Base-by-base conservation (phyloP, 1,140 invertebrate genomes). In the Pseudomyrmex cubaensis region DNA sequence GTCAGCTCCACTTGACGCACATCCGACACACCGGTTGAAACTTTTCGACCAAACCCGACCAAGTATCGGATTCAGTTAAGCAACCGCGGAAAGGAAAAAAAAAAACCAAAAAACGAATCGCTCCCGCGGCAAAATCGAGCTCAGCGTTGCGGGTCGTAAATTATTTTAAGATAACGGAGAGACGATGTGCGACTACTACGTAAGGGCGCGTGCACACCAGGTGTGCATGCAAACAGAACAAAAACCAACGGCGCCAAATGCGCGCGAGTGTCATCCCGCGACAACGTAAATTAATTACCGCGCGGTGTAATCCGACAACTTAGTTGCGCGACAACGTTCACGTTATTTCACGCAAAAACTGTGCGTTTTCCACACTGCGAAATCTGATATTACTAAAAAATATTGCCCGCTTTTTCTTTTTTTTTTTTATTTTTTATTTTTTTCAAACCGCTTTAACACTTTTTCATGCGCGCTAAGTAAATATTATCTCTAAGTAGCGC, bases 121-220 rank as follows among this genome's bases (percentile, higher is more conserved):
- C 12, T 50, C 20, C 20, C 72, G 66, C 76, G 35, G 54, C 52
- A n/a, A 25, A 50, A 59, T 72, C 46, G 46, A 61, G 44, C 54
- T 7, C 44, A 20, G 0, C 44, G 72, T 50, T 70, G 54, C 15
- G 66, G 66, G 70, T 70, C 66, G 44, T 80, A 80, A 80, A 80
- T 80, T 80, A 80, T 57, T 70, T 50, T 50, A 35, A 7, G 50
- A 70, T 70, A 70, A 17, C 20, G 46, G n/a, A n/a, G 44, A 17
- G 20, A 54, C 70, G 70, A 70, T 59, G 76, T 66, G 35, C n/a
- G n/a, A n/a, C n/a, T n/a, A n/a, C 25, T 25, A 25, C 22, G 44
- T 80, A 72, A 80, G 64, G 66, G 54, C 15, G 44, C 64, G 20
- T 50, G 0, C 64, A 78, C 52, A 70, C 46, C 56, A 48, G 52